phyloP scores from a whole-genome alignment of 2,113 vertebrate species.

The Copsychus sechellarum region DNA sequence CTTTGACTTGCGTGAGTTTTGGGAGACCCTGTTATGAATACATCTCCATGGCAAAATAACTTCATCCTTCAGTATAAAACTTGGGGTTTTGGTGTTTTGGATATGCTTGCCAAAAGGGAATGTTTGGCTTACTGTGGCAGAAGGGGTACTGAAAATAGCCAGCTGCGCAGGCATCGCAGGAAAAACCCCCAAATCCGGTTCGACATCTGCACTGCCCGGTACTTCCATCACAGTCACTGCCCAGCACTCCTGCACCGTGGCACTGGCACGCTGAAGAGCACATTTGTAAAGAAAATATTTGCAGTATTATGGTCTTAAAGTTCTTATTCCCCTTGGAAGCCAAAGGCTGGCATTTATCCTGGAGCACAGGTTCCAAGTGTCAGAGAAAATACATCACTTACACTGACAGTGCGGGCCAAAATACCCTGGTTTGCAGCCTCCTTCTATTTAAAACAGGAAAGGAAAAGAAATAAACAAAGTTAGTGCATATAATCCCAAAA shows the following conservation, averaged over 20 bases:
- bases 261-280: conserved; percentile 27
- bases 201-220: conserved; percentile 48
- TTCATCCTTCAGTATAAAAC: neutral
- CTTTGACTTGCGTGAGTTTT: neutral
- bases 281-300: conserved; percentile 4
- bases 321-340: neutral
- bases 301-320: neutral
- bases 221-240: neutral
- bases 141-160: conserved; percentile 63
- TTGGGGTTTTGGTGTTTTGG: neutral
- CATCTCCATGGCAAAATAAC: neutral
- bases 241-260: neutral
- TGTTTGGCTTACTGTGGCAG: conserved; percentile 54
- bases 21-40: neutral
- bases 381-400: conserved; percentile 62
- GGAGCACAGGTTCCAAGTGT: neutral
- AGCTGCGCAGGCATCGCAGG: conserved; percentile 44
- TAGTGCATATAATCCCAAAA: neutral
- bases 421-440: conserved; percentile 72
- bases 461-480: neutral
- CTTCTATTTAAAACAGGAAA: neutral
- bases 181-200: conserved; percentile 42
- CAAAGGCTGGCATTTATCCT: neutral
- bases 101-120: neutral
- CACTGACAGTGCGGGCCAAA: conserved; percentile 74